Conservation (phyloP, 2,888 invertebrate species). For the Scaptodrosophila latifasciaeformis region DNA sequence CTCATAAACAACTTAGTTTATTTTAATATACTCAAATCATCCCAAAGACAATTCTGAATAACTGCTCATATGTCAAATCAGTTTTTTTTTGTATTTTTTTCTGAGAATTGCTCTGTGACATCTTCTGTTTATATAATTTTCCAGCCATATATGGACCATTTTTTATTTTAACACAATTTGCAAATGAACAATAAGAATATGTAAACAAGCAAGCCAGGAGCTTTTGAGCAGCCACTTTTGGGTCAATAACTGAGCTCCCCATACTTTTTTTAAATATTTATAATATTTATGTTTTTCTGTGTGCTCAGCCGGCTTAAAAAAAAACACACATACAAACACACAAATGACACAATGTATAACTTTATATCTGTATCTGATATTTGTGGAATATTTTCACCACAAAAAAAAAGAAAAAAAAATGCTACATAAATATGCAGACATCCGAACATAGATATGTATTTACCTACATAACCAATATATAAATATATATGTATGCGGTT, state of each 20-base stretch:
- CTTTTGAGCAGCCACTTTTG: no score
- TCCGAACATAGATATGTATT: no score
- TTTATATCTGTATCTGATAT: neutral
- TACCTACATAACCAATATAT: neutral
- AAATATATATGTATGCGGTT: neutral
- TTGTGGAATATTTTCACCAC: neutral
- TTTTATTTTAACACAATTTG: slow-evolving; percentile 44
- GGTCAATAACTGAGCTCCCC: slow-evolving; percentile 37
- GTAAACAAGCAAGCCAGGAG: slow-evolving; percentile 36
- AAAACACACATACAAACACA: slow-evolving; percentile 45
- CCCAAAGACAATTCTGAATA: no score
- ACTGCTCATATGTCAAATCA: no score
- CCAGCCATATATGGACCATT: neutral
- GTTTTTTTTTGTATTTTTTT: no score
- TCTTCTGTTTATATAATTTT: slow-evolving; percentile 35
- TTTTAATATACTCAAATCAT: no score
- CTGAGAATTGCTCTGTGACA: no score
- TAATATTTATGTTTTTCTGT: slow-evolving; percentile 13
- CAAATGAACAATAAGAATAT: slow-evolving; percentile 53
- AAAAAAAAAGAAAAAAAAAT: neutral
- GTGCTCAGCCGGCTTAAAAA: slow-evolving; percentile 34
- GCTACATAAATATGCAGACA: no score
- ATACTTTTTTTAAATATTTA: slow-evolving; percentile 40
- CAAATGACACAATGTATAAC: neutral
- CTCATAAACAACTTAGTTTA: no score